Evolutionary conservation across 1,140 invertebrate genomes (phyloP).

Genomic region (Panagrolaimus sp.): DNA sequence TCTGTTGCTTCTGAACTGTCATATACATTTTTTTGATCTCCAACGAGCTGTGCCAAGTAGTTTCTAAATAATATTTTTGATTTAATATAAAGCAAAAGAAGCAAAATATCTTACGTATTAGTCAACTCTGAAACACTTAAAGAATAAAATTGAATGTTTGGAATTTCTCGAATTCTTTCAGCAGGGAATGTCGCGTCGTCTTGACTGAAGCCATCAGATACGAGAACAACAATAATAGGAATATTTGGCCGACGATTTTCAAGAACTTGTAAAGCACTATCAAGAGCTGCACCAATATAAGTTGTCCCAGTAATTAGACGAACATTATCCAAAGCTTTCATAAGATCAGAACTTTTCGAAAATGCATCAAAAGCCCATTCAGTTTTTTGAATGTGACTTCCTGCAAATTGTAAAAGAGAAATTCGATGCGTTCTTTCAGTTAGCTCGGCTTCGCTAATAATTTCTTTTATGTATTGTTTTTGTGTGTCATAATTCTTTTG

Average conservation of each 20-base stretch:
- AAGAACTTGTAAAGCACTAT: constrained; percentile 35
- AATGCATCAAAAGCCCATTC: constrained; percentile 48
- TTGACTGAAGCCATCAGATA: constrained; percentile 43
- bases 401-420: constrained; percentile 51
- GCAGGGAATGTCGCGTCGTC: constrained; percentile 41
- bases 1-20: neutral
- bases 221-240: constrained; percentile 42
- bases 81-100: constrained; percentile 8
- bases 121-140: constrained; percentile 39
- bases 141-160: constrained; percentile 46
- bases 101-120: constrained; percentile 34
- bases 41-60: constrained; percentile 16
- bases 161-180: constrained; percentile 35
- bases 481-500: constrained; percentile 46
- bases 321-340: constrained; percentile 40
- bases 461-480: constrained; percentile 40
- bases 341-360: constrained; percentile 35
- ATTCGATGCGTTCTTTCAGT: constrained; percentile 38
- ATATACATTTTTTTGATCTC: constrained; percentile 15
- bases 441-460: constrained; percentile 36
- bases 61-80: constrained; percentile 28
- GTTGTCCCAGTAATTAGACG: constrained; percentile 47
- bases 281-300: constrained; percentile 48
- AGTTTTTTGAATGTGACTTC: constrained; percentile 43
- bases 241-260: constrained; percentile 38